Base-by-base conservation (phyloP, 2,797 vertebrate species). In the Pangasius larnaudii region DNA sequence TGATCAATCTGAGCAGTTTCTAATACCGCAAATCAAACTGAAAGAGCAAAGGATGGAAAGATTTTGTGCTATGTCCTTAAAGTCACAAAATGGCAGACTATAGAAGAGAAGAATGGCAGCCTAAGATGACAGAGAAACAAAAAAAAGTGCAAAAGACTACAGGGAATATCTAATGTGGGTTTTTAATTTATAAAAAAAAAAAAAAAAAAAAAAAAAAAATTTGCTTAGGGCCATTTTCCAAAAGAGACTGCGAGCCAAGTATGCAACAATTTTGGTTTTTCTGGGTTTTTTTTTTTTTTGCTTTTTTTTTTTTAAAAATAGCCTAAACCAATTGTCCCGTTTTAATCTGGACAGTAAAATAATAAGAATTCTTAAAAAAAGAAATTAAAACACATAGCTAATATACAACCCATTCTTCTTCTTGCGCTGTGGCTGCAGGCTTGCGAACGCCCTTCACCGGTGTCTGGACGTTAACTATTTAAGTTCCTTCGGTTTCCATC, bases 351-450 rank as follows among this genome's bases (percentile, higher is more conserved):
- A 94, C 92, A 91, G 93, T 95, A 94, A 96, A 95, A 96, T 93
- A 95, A 96, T 93, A 94, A 96, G 92, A 94, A n/a, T 90, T 86
- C 86, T 89, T 89, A 82, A 90, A 90, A 91, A 91, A 89, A 93
- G 94, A 95, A 91, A 89, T 94, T 94, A 93, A 95, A 96, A 95
- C 93, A 93, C 90, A 89, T 90, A 88, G 58, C 88, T 89, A 95
- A 95, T 94, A 91, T 94, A 93, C 93, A 96, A 93, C 91, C 91
- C 85, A 91, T 91, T 92, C 81, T 84, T 91, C 72, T 84, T 91
- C 77, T 87, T 89, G 77, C 71, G 67, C 72, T 10, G 87, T 67
- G 79, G 87, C 83, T 84, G 74, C 90, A 53, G 85, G 63, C 75
- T 89, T 93, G 91, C 88, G 19, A 85, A 56, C 86, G 77, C 72